Evolutionary conservation across 2,113 vertebrate species (phyloP).

Genomic region (Erinaceus europaeus): DNA sequence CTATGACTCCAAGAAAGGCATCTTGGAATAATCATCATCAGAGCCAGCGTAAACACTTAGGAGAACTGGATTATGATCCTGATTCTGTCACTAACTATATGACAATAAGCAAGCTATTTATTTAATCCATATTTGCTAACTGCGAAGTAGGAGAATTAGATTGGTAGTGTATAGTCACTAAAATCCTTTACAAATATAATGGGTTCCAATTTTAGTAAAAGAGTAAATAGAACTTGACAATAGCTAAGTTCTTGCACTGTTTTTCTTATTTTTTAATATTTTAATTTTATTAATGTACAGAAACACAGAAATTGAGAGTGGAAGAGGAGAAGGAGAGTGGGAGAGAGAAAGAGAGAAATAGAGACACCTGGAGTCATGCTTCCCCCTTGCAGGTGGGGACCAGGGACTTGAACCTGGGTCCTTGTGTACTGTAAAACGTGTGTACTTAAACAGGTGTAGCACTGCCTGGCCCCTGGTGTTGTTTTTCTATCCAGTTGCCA

Average conservation of each 20-base stretch:
- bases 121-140: too few relatives aligned
- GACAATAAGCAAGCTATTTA: background rate
- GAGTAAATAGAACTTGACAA: background rate
- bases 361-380: too few relatives aligned
- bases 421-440: too few relatives aligned
- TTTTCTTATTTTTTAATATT: too few relatives aligned
- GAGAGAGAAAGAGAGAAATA: too few relatives aligned
- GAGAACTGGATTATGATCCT: background rate
- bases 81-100: background rate
- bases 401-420: too few relatives aligned
- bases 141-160: background rate
- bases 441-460: too few relatives aligned
- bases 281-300: too few relatives aligned
- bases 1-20: background rate
- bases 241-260: background rate
- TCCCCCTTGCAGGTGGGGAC: too few relatives aligned
- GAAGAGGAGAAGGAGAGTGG: too few relatives aligned
- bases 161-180: background rate
- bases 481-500: background rate
- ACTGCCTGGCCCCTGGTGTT: too few relatives aligned
- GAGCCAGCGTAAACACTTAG: background rate
- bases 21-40: background rate
- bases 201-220: background rate
- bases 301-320: too few relatives aligned
- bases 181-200: background rate